Evolutionary conservation across 2,797 vertebrate genomes (phyloP).

Genomic region (Gymnodraco acuticeps): DNA sequence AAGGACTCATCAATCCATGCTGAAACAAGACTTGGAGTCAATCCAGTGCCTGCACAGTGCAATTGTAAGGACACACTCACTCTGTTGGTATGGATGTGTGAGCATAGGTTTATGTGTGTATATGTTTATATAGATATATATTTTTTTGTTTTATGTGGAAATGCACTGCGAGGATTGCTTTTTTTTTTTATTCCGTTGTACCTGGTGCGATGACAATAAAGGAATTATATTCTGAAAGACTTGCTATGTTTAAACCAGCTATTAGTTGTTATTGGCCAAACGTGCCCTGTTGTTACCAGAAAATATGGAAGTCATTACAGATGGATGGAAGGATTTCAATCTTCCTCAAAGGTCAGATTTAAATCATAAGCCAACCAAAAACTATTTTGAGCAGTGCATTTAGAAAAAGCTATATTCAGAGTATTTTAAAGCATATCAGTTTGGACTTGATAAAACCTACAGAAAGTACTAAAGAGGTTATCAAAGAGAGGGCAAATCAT

Average conservation of each 20-base stretch:
- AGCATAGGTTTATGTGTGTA: no score
- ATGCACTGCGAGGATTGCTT: no score
- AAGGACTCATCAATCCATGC: conserved; percentile 51
- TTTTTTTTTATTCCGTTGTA: no score
- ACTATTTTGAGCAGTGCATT: not conserved
- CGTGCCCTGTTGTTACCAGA: not conserved
- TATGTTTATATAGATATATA: no score
- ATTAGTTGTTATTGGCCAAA: conserved; percentile 14
- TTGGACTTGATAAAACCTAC: not conserved
- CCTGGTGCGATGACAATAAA: no score
- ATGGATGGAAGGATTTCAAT: not conserved
- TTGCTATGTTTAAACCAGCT: conserved; percentile 6
- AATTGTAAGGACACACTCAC: conserved; percentile 23
- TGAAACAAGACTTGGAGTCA: conserved; percentile 34
- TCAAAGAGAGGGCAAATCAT: not conserved
- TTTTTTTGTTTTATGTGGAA: no score
- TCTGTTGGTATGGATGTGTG: not conserved
- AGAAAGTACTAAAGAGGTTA: not conserved
- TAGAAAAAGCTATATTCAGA: not conserved
- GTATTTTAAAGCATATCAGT: not conserved
- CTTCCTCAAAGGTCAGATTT: not conserved
- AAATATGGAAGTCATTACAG: not conserved
- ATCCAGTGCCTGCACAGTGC: conserved; percentile 25
- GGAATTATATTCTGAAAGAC: not conserved
- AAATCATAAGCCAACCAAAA: not conserved